Evolutionary conservation across 2,888 invertebrate species (phyloP).

Genomic region (Drosophila phalerata): DNA sequence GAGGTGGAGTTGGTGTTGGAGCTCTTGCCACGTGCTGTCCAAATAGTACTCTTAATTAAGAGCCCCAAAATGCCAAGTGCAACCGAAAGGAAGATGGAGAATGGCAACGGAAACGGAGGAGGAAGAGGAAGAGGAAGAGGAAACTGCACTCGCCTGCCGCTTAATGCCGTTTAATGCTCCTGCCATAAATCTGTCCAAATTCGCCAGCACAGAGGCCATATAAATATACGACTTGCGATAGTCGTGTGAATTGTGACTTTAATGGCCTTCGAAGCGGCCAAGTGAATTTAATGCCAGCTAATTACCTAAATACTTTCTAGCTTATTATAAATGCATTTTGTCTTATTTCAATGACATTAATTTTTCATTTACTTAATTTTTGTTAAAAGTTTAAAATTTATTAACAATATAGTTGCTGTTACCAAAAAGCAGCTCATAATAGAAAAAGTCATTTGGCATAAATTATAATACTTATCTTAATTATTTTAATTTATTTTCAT

Average conservation of each 20-base stretch:
- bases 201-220: conserved; percentile 59
- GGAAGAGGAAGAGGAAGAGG: conserved; percentile 45
- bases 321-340: conserved; percentile 37
- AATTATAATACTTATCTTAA: no score
- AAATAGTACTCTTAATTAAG: conserved; percentile 73
- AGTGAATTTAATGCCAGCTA: conserved; percentile 66
- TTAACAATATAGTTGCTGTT: no score
- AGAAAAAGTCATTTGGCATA: no score
- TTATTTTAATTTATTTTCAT: neutral
- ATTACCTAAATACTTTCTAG: conserved; percentile 66
- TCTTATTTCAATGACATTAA: neutral
- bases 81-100: conserved; percentile 21
- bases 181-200: conserved; percentile 75
- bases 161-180: conserved; percentile 64
- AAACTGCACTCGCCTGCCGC: conserved; percentile 42
- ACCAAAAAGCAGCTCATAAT: no score
- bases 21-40: conserved; percentile 21
- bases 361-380: neutral
- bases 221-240: conserved; percentile 69
- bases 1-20: neutral
- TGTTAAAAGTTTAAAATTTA: no score
- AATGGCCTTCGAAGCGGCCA: conserved; percentile 45
- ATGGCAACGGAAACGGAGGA: conserved; percentile 11
- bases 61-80: conserved; percentile 45
- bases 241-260: conserved; percentile 59